Percentiles rank a stretch among this genome's conserved stretches.
Conservation (phyloP, 2,888 invertebrate species). For the Disparrhopalites patrizii region DNA sequence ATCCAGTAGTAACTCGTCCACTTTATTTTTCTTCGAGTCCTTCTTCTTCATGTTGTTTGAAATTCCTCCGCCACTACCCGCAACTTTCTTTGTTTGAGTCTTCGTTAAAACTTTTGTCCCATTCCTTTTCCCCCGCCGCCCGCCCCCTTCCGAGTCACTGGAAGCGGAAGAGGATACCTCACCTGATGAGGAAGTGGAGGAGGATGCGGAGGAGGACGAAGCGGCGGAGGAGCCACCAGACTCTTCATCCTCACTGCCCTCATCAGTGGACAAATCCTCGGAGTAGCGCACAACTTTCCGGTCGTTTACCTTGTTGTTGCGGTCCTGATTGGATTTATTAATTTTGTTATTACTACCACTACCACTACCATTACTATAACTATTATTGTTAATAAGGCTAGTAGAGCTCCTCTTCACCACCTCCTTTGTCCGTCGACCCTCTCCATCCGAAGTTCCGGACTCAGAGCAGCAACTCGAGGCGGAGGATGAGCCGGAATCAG, state of each 20-base stretch:
- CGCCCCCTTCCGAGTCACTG: slow-evolving; percentile 48
- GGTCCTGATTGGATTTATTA: slow-evolving; percentile 6
- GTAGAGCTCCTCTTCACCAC: too few relatives aligned
- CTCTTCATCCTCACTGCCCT: slow-evolving; percentile 36
- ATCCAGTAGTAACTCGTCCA: slow-evolving; percentile 40
- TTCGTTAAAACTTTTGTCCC: slow-evolving; percentile 10
- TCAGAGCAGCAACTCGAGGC: slow-evolving; percentile 30
- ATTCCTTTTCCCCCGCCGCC: slow-evolving; percentile 32
- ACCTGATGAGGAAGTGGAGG: slow-evolving; percentile 45
- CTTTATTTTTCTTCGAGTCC: slow-evolving; percentile 32
- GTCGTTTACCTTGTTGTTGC: slow-evolving; percentile 10
- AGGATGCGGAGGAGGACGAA: slow-evolving; percentile 32
- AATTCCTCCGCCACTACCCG: slow-evolving; percentile 24
- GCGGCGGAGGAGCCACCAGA: slow-evolving; percentile 32
- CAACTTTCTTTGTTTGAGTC: slow-evolving; percentile 32
- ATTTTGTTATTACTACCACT: not conserved
- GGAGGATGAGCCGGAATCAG: slow-evolving; percentile 35
- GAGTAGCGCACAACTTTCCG: slow-evolving; percentile 45
- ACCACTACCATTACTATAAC: too few relatives aligned
- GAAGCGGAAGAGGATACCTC: slow-evolving; percentile 23
- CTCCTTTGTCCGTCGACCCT: slow-evolving; percentile 14
- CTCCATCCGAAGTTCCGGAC: slow-evolving; percentile 11
- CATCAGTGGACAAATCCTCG: slow-evolving; percentile 37
- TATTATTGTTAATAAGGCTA: too few relatives aligned
- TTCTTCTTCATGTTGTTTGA: not conserved